Base-by-base conservation (phyloP, 2,113 vertebrate genomes). In the Chroicocephalus ridibundus region DNA sequence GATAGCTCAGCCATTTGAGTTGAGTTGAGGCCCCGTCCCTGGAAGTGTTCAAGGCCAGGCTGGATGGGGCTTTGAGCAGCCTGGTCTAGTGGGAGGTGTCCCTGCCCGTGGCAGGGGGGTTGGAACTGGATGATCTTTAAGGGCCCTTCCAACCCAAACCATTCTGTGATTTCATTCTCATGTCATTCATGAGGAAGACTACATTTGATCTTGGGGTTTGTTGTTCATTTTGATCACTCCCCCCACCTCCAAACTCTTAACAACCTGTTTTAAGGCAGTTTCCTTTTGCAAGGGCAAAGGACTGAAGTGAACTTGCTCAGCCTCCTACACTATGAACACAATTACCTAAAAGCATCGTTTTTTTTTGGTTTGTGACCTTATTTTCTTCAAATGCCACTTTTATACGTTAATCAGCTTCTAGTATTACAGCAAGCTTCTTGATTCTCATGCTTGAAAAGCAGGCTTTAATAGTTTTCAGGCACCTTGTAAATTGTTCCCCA, bases 371-470 rank as follows among this genome's bases (percentile, higher is more conserved):
- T 2, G 0, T 13, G 38, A 68, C 25, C 42, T 58, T 71, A 58
- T 40, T 85, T 96, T 85, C 65, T 90, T 82, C 34, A 85, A 75
- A 38, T 46, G 47, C 24, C 38, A 61, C 55, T 93, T 82, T 31
- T 31, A 54, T 31, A 54, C 36, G 79, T 92, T 85, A 70, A 93
- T 75, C 85, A 54, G 26, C 61, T 94, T 70, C 85, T 46, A 79
- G 38, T 34, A 49, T 46, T 96, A 93, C 57, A 93, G 82, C 57
- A 88, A 90, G 19, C 9, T 90, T 31, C 57, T 85, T 58, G 36
- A 70, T 92, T 85, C 70, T 82, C 25, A 62, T 3, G 2, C 34
- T 54, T 92, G 52, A 85, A 84, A 82, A 78, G 9, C 4, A 82
- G 36, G 42, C 29, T 92, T 82, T 44, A 92, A 40, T 55, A 85